phyloP scores from a whole-genome alignment of 2,797 vertebrate species.

The Tiaroga cobitis region DNA sequence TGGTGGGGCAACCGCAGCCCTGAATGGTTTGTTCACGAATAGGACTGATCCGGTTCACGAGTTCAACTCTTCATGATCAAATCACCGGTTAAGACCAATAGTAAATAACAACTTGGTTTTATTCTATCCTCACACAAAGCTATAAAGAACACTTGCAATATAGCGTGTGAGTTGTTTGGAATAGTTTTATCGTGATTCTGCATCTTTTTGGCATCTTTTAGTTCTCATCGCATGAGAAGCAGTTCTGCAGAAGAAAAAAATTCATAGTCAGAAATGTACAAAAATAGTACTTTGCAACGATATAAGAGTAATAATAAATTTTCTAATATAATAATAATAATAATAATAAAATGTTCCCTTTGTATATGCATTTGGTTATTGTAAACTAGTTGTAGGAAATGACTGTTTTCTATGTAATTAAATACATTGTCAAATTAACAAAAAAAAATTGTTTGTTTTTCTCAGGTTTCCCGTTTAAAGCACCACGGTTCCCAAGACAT shows the following conservation, averaged over 20 bases:
- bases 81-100: neutral
- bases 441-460: neutral
- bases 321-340: too few relatives aligned
- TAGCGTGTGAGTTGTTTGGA: neutral
- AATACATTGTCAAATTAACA: neutral
- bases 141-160: neutral
- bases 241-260: neutral
- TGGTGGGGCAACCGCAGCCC: neutral
- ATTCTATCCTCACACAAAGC: neutral
- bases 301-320: neutral
- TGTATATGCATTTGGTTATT: neutral
- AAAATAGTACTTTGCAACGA: neutral
- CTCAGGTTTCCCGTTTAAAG: slow-evolving; percentile 80
- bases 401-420: neutral
- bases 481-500: slow-evolving; percentile 67
- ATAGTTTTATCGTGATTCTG: neutral
- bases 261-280: neutral
- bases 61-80: neutral
- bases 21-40: neutral
- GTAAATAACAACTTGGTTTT: neutral
- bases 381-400: neutral
- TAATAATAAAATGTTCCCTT: neutral
- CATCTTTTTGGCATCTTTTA: neutral
- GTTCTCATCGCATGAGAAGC: neutral
- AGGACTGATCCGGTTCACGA: neutral